Conservation (phyloP, 2,888 invertebrate species). For the Bruchidius siliquastri region DNA sequence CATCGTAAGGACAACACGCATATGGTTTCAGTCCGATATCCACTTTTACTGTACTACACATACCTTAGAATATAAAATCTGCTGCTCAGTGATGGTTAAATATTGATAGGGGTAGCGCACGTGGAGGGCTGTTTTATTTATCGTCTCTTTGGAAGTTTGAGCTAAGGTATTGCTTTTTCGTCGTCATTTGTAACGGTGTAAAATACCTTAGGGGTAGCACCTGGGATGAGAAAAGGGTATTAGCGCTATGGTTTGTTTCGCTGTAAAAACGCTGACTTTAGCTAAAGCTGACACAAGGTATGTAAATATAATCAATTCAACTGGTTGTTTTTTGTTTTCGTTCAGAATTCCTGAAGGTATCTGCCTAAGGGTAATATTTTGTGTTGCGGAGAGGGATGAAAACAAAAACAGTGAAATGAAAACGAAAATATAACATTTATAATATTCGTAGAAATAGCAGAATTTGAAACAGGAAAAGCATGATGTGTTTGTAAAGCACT, state of each 20-base stretch:
- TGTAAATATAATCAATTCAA: neutral
- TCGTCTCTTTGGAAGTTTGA: neutral
- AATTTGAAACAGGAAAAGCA: too few relatives aligned
- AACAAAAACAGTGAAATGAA: too few relatives aligned
- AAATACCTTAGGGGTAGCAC: neutral
- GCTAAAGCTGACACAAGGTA: neutral
- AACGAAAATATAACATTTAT: too few relatives aligned
- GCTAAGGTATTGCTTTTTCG: neutral
- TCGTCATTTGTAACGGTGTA: too few relatives aligned
- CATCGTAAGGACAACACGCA: too few relatives aligned
- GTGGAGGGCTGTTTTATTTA: neutral
- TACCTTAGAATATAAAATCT: neutral
- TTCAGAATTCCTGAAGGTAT: neutral
- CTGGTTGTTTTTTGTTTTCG: neutral
- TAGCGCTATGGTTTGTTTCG: neutral
- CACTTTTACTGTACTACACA: neutral
- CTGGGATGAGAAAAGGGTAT: neutral
- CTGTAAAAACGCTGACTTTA: neutral
- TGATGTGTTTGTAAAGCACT: too few relatives aligned
- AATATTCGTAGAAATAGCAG: too few relatives aligned
- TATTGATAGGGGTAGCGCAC: neutral
- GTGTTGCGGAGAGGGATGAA: too few relatives aligned
- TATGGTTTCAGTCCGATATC: neutral
- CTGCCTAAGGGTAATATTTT: neutral
- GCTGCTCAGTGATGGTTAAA: conserved; percentile 2